These are phyloP conservation scores for Scaptomyza montana DNA, from an alignment of 1,140 invertebrate species.

Conservation along the genomic window DNA sequence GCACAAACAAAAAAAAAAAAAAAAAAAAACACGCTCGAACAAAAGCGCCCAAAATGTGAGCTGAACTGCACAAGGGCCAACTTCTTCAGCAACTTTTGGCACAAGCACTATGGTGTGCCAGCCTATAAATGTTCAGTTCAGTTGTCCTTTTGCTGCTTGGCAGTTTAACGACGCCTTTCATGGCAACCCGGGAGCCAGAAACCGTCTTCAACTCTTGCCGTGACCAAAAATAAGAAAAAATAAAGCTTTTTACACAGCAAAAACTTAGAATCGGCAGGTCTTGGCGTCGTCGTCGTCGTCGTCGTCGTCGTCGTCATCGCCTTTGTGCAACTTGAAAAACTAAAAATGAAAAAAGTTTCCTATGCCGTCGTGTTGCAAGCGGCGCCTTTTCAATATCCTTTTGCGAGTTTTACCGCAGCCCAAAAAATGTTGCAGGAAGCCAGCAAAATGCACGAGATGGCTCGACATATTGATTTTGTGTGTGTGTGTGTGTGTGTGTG, in stretches of 20 bases:
- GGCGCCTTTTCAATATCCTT: constrained; percentile 77
- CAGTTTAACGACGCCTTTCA: not conserved
- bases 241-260: constrained; percentile 39
- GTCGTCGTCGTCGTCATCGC: constrained; percentile 43
- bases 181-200: not conserved
- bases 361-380: constrained; percentile 62
- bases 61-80: not conserved
- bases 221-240: not conserved
- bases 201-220: constrained; percentile 9
- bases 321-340: constrained; percentile 81
- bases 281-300: not conserved
- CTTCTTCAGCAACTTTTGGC: constrained; percentile 6
- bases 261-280: constrained; percentile 57
- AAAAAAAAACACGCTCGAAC: constrained; percentile 29
- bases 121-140: constrained; percentile 73
- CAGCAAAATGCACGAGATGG: constrained; percentile 38
- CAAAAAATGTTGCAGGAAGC: constrained; percentile 42
- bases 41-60: constrained; percentile 15
- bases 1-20: not conserved
- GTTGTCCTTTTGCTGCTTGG: constrained; percentile 39
- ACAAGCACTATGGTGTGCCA: constrained; percentile 25
- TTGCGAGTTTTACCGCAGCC: constrained; percentile 42
- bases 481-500: constrained; percentile 1
- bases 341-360: constrained; percentile 81
- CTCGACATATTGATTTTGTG: constrained; percentile 74